Percentiles rank a stretch among this genome's conserved stretches.
These are phyloP conservation scores for Lepas anatifera DNA, from an alignment of 2,888 invertebrate species.

Conservation along the genomic window DNA sequence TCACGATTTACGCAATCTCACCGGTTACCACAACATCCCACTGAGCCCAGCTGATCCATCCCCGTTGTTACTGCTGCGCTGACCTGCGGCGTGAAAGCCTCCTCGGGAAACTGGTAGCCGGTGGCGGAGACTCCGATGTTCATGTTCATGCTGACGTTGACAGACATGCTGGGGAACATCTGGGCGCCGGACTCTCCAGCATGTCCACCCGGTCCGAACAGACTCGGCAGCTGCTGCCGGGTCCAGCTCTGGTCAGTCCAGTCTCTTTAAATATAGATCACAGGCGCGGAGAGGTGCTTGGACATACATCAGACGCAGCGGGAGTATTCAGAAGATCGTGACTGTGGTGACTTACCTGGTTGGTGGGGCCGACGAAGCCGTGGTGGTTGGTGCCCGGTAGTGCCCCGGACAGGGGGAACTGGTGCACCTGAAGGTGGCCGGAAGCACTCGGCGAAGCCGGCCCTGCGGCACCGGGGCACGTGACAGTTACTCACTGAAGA, in stretches of 20 bases:
- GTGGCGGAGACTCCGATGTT: conserved; percentile 34
- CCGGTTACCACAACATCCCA: too few species aligned
- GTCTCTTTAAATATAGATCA: neutral
- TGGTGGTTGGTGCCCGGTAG: neutral
- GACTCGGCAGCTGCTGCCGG: neutral
- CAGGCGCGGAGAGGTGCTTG: neutral
- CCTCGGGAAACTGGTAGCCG: conserved; percentile 17
- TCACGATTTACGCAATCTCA: too few species aligned
- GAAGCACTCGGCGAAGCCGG: neutral
- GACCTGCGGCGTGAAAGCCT: conserved; percentile 17
- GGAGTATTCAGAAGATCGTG: too few species aligned
- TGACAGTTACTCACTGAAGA: too few species aligned
- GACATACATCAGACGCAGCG: neutral
- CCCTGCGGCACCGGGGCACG: too few species aligned
- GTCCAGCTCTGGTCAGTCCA: neutral
- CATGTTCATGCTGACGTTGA: conserved; percentile 97
- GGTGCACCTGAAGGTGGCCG: neutral
- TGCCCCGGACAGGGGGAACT: neutral
- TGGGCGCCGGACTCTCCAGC: conserved; percentile 17
- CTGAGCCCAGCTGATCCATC: too few species aligned
- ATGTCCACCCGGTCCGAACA: neutral
- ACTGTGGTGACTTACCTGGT: neutral
- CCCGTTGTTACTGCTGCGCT: too few species aligned
- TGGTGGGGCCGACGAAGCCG: neutral
- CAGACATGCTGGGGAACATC: conserved; percentile 61